Base-by-base conservation (phyloP, 2,113 vertebrate genomes). In the Lasiurus cinereus region DNA sequence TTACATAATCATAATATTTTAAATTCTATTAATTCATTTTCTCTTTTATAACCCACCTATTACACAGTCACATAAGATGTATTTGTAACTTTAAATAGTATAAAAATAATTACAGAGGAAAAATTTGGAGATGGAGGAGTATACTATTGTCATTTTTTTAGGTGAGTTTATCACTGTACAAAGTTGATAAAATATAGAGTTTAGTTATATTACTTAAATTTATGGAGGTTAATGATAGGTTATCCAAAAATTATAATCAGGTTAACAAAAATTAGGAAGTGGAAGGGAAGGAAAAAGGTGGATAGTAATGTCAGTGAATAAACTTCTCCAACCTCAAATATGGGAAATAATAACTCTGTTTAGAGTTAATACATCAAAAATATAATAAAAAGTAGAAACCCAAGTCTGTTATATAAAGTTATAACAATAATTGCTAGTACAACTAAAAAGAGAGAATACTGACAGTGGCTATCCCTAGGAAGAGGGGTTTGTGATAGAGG, bases 71-170 rank as follows among this genome's bases (percentile, higher is more conserved):
- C 7, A 8, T 27, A 39, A 59, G 48, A 67, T 72, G 1, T 46
- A 48, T 85, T 76, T 85, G 39, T 6, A 91, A 54, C 64, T 66
- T 66, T 64, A 66, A 6, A 66, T 31, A 33, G 2, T 46, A 50
- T 78, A 86, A 87, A 85, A 94, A 82, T 69, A 78, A 72, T 76
- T 72, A 92, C 3, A 78, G 7, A 88, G n/a, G 21, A 89, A 86
- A 67, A 84, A 84, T 43, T 48, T 80, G 3, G 27, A 93, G 66
- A 27, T 56, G 14, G 54, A 46, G 43, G 19, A 2, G 1, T 66
- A 12, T 46, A 10, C 14, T 19, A 50, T 3, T 73, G 5, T 73
- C 24, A 46, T n/a, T 76, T 94, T 78, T 89, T 80, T 56, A 39
- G 2, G 14, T 54, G 8, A 80, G 12, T 56, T 87, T 73, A 24